Percentiles rank a stretch among this genome's conserved stretches.
Evolutionary conservation across 1,140 invertebrate genomes (phyloP).

Genomic region (Cotesia vestalis): DNA sequence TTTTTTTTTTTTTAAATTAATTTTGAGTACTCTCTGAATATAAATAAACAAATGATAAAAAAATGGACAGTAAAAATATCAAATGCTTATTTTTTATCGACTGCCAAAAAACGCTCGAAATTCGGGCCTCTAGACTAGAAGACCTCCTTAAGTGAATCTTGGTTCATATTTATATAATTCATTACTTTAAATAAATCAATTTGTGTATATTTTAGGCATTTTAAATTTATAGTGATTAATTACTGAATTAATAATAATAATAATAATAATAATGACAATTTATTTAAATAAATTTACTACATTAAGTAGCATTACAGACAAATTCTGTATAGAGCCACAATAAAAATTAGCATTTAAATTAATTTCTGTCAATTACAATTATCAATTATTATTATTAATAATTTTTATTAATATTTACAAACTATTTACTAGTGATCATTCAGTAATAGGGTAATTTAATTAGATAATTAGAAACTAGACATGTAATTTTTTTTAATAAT

Average conservation of each 20-base stretch:
- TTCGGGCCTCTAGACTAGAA: too few species aligned
- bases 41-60: too few species aligned
- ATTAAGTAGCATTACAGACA: constrained; percentile 58
- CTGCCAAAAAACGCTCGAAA: too few species aligned
- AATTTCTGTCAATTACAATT: constrained; percentile 4
- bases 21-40: too few species aligned
- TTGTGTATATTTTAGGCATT: constrained; percentile 63
- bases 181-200: constrained; percentile 41
- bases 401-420: not conserved
- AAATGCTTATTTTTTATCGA: too few species aligned
- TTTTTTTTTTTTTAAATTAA: too few species aligned
- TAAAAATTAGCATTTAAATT: constrained; percentile 49
- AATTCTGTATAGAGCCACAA: constrained; percentile 61
- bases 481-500: constrained; percentile 10
- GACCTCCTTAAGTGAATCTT: constrained; percentile 48
- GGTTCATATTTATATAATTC: constrained; percentile 57
- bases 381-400: constrained; percentile 10
- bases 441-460: too few species aligned
- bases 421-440: too few species aligned
- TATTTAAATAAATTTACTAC: constrained; percentile 29
- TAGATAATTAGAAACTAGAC: constrained; percentile 2
- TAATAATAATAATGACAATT: constrained; percentile 48
- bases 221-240: constrained; percentile 63
- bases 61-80: too few species aligned
- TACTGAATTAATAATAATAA: constrained; percentile 43